A percentile compares a stretch with the other conserved stretches of the same genome.
phyloP scores from a whole-genome alignment of 2,113 vertebrate species.

The Larimichthys polyactis region DNA sequence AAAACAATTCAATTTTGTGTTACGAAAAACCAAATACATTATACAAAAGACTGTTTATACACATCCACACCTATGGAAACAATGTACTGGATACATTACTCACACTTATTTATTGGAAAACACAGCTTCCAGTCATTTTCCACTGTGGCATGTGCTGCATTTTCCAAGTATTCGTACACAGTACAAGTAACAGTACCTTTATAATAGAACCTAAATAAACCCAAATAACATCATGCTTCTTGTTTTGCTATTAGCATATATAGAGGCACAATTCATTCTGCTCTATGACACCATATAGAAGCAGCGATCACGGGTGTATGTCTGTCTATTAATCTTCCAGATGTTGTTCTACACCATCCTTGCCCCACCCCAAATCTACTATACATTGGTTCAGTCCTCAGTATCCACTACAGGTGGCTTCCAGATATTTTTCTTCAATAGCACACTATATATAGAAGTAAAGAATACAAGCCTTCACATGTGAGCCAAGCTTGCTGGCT shows the following conservation, averaged over 20 bases:
- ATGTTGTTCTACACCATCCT: slow-evolving; percentile 18
- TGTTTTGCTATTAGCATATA: too few species aligned
- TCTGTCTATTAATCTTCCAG: neutral
- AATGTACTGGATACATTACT: slow-evolving; percentile 10
- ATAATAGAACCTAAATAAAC: neutral
- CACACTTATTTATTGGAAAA: slow-evolving; percentile 12
- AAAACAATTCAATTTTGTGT: neutral
- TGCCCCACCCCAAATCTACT: slow-evolving; percentile 38
- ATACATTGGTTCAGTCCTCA: slow-evolving; percentile 18
- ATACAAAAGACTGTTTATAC: neutral
- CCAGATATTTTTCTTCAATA: slow-evolving; percentile 40
- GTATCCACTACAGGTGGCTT: slow-evolving; percentile 34
- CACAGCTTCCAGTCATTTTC: slow-evolving; percentile 1
- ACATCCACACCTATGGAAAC: slow-evolving; percentile 2
- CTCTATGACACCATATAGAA: slow-evolving; percentile 1
- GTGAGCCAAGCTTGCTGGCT: slow-evolving; percentile 30
- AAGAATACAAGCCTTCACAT: slow-evolving; percentile 59
- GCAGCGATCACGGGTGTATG: slow-evolving; percentile 1
- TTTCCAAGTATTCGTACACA: neutral
- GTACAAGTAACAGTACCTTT: neutral
- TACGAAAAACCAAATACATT: neutral
- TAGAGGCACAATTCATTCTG: neutral
- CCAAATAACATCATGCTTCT: neutral
- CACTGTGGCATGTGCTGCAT: neutral
- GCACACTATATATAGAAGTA: slow-evolving; percentile 24